Base-by-base conservation (phyloP, 53 echinoderm and acorn worm species). In the Patiria pectinifera region DNA sequence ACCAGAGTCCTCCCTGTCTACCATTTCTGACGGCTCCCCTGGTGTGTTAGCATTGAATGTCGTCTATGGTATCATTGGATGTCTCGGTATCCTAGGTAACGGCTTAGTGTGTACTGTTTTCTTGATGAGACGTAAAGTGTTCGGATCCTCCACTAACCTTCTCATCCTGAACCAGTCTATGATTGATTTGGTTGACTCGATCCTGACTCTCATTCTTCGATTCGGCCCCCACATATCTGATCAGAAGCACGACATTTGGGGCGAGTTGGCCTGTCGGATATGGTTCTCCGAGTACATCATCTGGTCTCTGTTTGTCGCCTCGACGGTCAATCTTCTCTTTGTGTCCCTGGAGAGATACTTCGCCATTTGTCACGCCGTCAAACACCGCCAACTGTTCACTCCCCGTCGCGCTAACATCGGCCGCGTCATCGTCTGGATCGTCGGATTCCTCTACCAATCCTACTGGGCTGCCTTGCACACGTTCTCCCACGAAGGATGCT, bases 241-340 rank as follows among this genome's bases (percentile, higher is more conserved):
- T 6, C 83, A 87, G 22, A 62, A 72, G 13, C 60, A 77, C 59
- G 63, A 26, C 62, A 79, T 89, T 45, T 84, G 93, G 59, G 92
- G 93, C 14, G 95, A 97, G 92, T 66, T 95, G 13, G 91, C 94
- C 6, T 97, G 97, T 82, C 78, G 97, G 11, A 58, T 97, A 15
- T 97, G 97, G 97, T 95, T 94, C 87, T 95, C 95, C 0, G 97
- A 97, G 86, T 97, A 97, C 59, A 89, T 95, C 25, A 82, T 97
- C 16, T 97, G 97, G 97, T 95, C 97, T 6, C 91, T 97, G n/a
- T 97, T 94, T 77, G 94, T 97, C 23, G 92, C 95, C 0, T 94
- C 97, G 47, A 97, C 97, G 6, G 93, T 94, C 59, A 97, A 97
- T 80, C 91, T 97, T 0, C 93, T 97, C 10, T 86, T 95, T 16